Conservation (phyloP, 1,140 invertebrate species). For the Scaptomyza montana region DNA sequence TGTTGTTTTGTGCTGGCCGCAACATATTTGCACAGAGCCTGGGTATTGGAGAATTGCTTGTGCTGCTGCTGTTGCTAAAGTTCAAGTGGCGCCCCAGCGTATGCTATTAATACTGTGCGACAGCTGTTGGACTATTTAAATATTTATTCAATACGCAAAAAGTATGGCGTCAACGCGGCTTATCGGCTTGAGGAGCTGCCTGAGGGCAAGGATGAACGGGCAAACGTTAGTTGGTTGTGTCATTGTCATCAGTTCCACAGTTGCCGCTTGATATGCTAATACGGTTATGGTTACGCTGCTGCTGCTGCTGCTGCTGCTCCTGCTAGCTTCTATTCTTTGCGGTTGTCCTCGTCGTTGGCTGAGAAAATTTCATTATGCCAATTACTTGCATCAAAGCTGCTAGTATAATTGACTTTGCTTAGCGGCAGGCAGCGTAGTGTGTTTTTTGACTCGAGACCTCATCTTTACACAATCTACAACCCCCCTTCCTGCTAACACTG, state of each 20-base stretch:
- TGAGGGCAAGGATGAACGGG: conserved; percentile 17
- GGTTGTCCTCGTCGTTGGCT: conserved; percentile 71
- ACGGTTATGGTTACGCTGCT: conserved; percentile 72
- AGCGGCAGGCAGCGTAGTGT: conserved; percentile 42
- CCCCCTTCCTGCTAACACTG: not conserved
- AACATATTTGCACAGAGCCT: conserved; percentile 73
- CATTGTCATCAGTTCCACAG: conserved; percentile 48
- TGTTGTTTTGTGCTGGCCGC: conserved; percentile 35
- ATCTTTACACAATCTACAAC: not conserved
- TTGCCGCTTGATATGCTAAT: conserved; percentile 68
- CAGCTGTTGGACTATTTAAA: conserved; percentile 78
- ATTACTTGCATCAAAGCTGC: conserved; percentile 82
- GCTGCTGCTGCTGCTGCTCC: conserved; percentile 9
- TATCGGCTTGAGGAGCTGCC: conserved; percentile 24
- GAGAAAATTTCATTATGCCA: conserved; percentile 81
- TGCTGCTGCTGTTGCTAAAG: conserved; percentile 2
- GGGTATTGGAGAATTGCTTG: not conserved
- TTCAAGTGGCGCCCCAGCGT: conserved; percentile 59
- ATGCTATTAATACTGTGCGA: conserved; percentile 80
- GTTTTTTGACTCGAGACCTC: conserved; percentile 11
- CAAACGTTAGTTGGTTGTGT: conserved; percentile 28
- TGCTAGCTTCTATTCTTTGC: conserved; percentile 74
- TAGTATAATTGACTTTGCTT: conserved; percentile 81
- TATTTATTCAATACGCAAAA: conserved; percentile 77
- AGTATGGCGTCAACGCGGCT: conserved; percentile 38